Evolutionary conservation across 2,113 vertebrate species (phyloP).

Genomic region (Tapirus terrestris): DNA sequence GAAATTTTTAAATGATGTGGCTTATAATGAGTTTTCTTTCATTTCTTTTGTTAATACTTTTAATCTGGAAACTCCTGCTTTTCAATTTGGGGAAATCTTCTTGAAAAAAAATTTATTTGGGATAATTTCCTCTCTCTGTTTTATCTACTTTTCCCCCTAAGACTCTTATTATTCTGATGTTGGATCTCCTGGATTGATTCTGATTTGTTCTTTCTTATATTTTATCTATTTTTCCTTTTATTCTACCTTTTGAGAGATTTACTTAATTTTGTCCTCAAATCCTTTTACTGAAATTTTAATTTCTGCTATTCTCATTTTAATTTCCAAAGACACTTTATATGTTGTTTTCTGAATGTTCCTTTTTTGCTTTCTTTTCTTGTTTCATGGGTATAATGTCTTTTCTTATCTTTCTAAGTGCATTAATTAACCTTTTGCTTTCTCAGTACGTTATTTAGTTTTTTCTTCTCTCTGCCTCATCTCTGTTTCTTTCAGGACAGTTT

Average conservation of each 20-base stretch:
- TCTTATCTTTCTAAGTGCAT: background rate
- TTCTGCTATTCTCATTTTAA: slow-evolving; percentile 3
- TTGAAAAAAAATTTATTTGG: background rate
- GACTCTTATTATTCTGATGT: background rate
- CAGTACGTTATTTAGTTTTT: background rate
- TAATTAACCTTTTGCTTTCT: background rate
- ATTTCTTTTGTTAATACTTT: background rate
- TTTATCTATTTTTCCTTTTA: slow-evolving; percentile 5
- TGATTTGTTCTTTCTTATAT: background rate
- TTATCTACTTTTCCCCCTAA: background rate
- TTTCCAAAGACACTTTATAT: background rate
- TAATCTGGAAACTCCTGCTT: background rate
- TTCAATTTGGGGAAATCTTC: background rate
- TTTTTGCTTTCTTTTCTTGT: background rate
- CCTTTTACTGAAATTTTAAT: background rate
- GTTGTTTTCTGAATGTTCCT: background rate
- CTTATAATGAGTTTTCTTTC: background rate
- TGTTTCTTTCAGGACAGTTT: background rate
- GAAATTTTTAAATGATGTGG: background rate
- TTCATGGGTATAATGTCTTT: background rate
- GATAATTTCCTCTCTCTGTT: background rate
- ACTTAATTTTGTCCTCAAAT: background rate
- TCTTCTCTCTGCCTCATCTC: background rate
- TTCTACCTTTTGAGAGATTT: background rate
- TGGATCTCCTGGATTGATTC: background rate